Percentiles rank a stretch among this genome's conserved stretches.
Evolutionary conservation across 2,797 vertebrate species (phyloP).

Genomic region (Clarias pachynema): DNA sequence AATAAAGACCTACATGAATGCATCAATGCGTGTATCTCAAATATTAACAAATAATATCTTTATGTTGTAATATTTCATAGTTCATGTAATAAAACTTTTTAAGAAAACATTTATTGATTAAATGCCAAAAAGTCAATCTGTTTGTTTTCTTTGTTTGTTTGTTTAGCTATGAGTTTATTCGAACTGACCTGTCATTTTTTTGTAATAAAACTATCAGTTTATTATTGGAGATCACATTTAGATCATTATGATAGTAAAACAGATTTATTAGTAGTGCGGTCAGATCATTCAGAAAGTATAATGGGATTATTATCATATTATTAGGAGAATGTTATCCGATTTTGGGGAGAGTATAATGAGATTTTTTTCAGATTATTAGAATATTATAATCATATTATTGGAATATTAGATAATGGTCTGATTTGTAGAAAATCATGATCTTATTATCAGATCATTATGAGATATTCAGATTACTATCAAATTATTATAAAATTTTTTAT

Average conservation of each 20-base stretch:
- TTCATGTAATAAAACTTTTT: neutral
- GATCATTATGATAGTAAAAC: too few species aligned
- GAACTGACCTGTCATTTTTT: too few species aligned
- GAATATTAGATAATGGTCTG: neutral
- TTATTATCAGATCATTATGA: neutral
- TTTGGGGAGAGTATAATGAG: neutral
- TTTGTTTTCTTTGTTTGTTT: too few species aligned
- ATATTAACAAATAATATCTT: neutral
- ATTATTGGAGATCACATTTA: too few species aligned
- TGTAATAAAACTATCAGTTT: too few species aligned
- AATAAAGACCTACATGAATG: neutral
- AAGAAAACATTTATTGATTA: neutral
- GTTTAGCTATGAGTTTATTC: too few species aligned
- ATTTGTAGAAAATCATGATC: neutral
- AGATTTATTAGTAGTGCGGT: too few species aligned
- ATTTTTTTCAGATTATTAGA: neutral
- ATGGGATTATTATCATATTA: neutral
- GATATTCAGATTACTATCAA: neutral
- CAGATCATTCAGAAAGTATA: neutral
- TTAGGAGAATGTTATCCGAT: neutral
- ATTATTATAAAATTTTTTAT: neutral
- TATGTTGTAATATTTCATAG: neutral
- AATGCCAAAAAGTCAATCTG: too few species aligned
- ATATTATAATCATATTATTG: neutral
- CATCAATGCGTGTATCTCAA: neutral